Percentiles rank a stretch among this genome's conserved stretches.
phyloP scores from a whole-genome alignment of 2,797 vertebrate genomes.

The Urocyon cinereoargenteus region DNA sequence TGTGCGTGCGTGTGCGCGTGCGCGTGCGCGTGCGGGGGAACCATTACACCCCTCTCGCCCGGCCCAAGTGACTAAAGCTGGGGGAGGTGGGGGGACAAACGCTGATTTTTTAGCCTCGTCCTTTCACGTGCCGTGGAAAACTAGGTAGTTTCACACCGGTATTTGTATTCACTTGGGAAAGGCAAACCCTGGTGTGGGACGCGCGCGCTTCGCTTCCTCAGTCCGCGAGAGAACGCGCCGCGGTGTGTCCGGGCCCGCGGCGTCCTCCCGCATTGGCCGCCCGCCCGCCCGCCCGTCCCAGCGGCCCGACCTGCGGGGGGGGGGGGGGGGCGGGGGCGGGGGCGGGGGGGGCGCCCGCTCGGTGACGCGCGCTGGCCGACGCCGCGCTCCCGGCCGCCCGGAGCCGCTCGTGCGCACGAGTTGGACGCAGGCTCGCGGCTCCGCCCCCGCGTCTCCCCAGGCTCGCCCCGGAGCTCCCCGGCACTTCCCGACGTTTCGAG shows the following conservation, averaged over 20 bases:
- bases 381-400: background rate
- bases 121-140: background rate
- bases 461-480: background rate
- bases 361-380: background rate
- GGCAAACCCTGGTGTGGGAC: background rate
- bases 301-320: background rate
- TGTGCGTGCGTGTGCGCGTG: fast-evolving
- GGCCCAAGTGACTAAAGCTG: background rate
- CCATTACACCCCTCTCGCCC: background rate
- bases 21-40: fast-evolving
- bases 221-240: fast-evolving
- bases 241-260: fast-evolving
- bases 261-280: background rate
- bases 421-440: background rate
- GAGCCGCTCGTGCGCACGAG: background rate
- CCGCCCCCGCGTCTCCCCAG: background rate
- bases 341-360: background rate
- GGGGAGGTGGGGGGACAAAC: background rate
- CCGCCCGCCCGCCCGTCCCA: fast-evolving
- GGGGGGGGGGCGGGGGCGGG: no score
- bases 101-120: background rate
- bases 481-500: slow-evolving; percentile 1
- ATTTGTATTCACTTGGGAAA: background rate
- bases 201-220: background rate
- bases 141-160: background rate